Conservation (phyloP, 2,888 invertebrate species). For the Amblyjoppa fuscipennis region DNA sequence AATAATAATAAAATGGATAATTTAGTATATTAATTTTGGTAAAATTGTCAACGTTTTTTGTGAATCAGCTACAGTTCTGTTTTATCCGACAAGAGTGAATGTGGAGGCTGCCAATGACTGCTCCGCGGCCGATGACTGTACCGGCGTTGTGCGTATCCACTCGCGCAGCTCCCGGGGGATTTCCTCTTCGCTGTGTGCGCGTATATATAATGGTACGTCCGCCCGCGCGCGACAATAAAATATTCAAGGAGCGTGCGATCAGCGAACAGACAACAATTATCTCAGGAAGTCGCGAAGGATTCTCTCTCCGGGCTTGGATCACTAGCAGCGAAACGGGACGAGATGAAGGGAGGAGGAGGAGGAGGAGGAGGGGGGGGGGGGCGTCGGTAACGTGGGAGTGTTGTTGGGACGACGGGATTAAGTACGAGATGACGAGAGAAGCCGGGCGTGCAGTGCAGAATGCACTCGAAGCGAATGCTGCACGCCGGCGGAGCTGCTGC, state of each 20-base stretch:
- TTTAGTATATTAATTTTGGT: too few species aligned
- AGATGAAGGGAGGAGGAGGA: slow-evolving; percentile 7
- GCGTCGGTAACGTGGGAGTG: slow-evolving; percentile 48
- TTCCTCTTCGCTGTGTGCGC: not conserved
- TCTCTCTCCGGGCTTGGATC: slow-evolving; percentile 33
- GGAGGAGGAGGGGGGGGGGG: slow-evolving; percentile 45
- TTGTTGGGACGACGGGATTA: slow-evolving; percentile 42
- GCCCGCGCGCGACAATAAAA: slow-evolving; percentile 48
- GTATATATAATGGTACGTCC: slow-evolving; percentile 16
- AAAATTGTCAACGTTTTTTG: too few species aligned
- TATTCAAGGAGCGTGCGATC: slow-evolving; percentile 55
- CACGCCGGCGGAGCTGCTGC: not conserved
- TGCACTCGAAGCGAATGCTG: slow-evolving; percentile 34
- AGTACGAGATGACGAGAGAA: slow-evolving; percentile 46
- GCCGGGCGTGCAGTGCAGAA: slow-evolving; percentile 40
- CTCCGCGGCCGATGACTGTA: not conserved
- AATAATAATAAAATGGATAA: too few species aligned
- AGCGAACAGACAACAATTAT: slow-evolving; percentile 56
- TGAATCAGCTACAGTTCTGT: not conserved
- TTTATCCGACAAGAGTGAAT: not conserved
- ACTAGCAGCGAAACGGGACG: slow-evolving; percentile 6
- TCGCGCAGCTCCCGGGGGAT: slow-evolving; percentile 17
- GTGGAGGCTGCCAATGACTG: not conserved
- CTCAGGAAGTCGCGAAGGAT: slow-evolving; percentile 53
- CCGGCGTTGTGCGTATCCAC: not conserved